Base-by-base conservation (phyloP, 2,113 vertebrate species). In the Poeciliopsis turrubarensis region DNA sequence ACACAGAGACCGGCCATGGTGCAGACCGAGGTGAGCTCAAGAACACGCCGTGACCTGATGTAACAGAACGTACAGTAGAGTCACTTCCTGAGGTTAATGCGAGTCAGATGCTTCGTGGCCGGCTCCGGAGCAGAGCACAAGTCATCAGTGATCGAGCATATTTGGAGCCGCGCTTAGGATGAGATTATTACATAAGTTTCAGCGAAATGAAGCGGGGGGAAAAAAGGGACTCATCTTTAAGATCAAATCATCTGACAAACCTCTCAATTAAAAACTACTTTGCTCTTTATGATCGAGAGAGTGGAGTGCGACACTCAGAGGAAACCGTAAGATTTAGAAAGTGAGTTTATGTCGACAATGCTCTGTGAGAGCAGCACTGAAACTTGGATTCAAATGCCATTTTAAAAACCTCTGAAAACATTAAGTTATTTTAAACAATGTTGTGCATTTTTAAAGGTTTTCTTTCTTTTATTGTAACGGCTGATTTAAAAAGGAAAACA, bases 1-100 rank as follows among this genome's bases (percentile, higher is more conserved):
- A 99, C 97, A 70, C 97, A 99, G 93, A 94, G 97, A 87, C 97
- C 98, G 0, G 98, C 97, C 63, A 99, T 98, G 97, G 97, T 99
- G 91, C 97, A 99, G 90, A 99, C 97, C 1, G 98, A 99, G 97
- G 97, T 99, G 84, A 84, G 68, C 67, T 68, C n/a, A 27, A 32
- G 0, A 3, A 9, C 37, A 34, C 29, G 5, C 8, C 17, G 12
- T 29, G 27, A 57, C 22, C 22, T 11, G 51, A 57, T 10, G 25
- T 5, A 47, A 19, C 44, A 17, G 8, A 57, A 11, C 10, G 34
- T 15, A 15, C 39, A 41, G 4, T n/a, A 57, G 41, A 44, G 44
- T 19, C 17, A 1, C 17, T 47, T 19, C 5, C 22, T 57, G 8
- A 57, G 47, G 47, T 8, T 6, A 54, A 19, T 19, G 2, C 19